A percentile compares a stretch with the other conserved stretches of the same genome.
Evolutionary conservation across 2,113 vertebrate species (phyloP).

Genomic region (Raja brachyura): DNA sequence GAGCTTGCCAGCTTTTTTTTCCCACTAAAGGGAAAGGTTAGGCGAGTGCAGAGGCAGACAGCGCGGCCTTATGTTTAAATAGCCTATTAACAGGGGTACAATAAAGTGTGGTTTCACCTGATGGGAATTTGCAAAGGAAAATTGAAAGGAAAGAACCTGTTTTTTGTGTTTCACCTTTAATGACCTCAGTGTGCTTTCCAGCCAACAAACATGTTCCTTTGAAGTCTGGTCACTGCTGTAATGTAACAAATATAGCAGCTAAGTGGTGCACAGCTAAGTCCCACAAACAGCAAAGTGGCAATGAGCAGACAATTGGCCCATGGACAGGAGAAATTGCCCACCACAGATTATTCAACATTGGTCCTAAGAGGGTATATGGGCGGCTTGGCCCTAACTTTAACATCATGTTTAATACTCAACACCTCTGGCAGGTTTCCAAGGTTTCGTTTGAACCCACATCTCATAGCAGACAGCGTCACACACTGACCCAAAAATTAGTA

Average conservation of each 20-base stretch:
- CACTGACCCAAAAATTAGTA: not conserved
- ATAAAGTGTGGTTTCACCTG: not conserved
- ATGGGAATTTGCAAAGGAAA: conserved; percentile 1
- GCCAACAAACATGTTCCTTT: not conserved
- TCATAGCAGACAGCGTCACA: no score
- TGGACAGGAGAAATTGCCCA: not conserved
- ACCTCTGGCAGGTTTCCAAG: not conserved
- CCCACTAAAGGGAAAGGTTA: not conserved
- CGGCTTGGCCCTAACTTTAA: not conserved
- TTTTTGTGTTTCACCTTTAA: not conserved
- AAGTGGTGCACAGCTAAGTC: not conserved
- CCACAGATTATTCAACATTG: not conserved
- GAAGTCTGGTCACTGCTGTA: not conserved
- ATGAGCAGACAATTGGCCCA: not conserved
- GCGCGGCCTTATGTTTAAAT: not conserved
- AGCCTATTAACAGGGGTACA: not conserved
- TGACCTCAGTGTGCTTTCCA: not conserved
- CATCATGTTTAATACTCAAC: not conserved
- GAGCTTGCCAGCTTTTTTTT: not conserved
- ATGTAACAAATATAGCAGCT: not conserved
- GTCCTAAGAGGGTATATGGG: not conserved
- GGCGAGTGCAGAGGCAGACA: not conserved
- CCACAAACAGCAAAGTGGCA: not conserved
- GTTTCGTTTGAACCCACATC: not conserved
- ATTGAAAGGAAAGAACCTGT: not conserved